Base-by-base conservation (phyloP, 1,140 invertebrate species). In the Ceratosolen fusciceps region DNA sequence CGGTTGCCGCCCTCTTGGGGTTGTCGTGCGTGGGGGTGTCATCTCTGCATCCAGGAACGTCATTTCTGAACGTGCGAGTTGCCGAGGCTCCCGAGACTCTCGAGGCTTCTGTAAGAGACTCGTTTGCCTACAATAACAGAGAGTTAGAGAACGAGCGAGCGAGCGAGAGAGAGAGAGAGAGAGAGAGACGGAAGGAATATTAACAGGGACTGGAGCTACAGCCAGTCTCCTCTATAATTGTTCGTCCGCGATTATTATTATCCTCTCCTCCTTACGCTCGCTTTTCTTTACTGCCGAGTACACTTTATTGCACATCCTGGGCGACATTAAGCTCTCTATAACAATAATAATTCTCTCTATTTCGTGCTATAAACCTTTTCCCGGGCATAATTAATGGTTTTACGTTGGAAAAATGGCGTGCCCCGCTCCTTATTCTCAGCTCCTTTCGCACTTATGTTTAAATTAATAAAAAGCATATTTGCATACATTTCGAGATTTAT, bases 11-110 rank as follows among this genome's bases (percentile, higher is more conserved):
- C 65, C 79, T 29, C 73, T 81, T 85, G 87, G 86, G 85, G 85
- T 88, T 85, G 86, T 82, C 83, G 87, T 88, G 81, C 49, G 37
- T 24, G n/a, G 54, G 87, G 87, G 87, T 88, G 87, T 88, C 85
- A 85, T 84, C 85, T 82, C 84, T 85, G 87, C 86, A 85, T 87
- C 87, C n/a, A n/a, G 19, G 26, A 19, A 2, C 56, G 29, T 26
- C 56, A 5, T 86, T 86, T 85, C 85, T 83, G 82, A 52, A 52
- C 10, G 10, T 52, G 19, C 49, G 49, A 43, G 12, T 52, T 2
- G 10, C 21, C 80, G 37, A 14, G 39, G 72, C 77, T 65, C 37
- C 70, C 56, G 78, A 37, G 8, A 24, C 24, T 1, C 5, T 56
- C 54, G n/a, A 56, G n/a, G n/a, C n/a, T n/a, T n/a, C n/a, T n/a